These are phyloP conservation scores for Callospermophilus lateralis DNA, from an alignment of 2,113 vertebrate species.

Conservation along the genomic window DNA sequence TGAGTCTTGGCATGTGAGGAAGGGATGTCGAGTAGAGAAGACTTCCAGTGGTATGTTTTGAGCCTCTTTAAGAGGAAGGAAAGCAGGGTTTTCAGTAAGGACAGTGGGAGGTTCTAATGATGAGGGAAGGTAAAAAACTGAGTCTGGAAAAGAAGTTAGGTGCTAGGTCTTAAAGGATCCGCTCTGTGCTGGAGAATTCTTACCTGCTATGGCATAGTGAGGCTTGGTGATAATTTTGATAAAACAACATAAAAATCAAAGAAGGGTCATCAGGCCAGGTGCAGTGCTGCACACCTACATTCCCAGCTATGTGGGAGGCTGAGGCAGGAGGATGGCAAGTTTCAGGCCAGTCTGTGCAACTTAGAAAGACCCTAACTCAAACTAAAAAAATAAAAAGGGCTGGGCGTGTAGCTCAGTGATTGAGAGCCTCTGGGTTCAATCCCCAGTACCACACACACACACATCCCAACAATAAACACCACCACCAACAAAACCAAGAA, in stretches of 20 bases:
- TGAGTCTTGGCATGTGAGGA: background rate
- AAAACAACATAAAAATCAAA: background rate
- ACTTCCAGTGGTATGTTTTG: background rate
- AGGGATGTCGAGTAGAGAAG: background rate
- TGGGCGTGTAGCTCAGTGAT: too few species aligned
- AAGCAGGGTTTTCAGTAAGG: background rate
- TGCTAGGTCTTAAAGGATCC: background rate
- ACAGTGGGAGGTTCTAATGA: background rate
- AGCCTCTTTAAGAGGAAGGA: slow-evolving; percentile 17
- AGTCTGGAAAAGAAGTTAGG: background rate
- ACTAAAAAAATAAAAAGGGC: too few species aligned
- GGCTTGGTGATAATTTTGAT: background rate
- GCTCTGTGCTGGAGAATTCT: background rate
- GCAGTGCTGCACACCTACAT: too few species aligned
- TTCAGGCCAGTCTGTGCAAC: too few species aligned
- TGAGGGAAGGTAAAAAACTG: background rate
- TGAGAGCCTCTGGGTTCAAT: too few species aligned
- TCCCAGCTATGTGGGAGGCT: too few species aligned
- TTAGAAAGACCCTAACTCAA: too few species aligned
- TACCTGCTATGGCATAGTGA: background rate
- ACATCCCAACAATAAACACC: too few species aligned
- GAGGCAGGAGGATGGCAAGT: too few species aligned
- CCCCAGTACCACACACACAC: too few species aligned
- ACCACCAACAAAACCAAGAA: background rate
- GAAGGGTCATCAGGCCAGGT: background rate